Conservation (phyloP, 2,888 invertebrate species). For the Selenia dentaria region DNA sequence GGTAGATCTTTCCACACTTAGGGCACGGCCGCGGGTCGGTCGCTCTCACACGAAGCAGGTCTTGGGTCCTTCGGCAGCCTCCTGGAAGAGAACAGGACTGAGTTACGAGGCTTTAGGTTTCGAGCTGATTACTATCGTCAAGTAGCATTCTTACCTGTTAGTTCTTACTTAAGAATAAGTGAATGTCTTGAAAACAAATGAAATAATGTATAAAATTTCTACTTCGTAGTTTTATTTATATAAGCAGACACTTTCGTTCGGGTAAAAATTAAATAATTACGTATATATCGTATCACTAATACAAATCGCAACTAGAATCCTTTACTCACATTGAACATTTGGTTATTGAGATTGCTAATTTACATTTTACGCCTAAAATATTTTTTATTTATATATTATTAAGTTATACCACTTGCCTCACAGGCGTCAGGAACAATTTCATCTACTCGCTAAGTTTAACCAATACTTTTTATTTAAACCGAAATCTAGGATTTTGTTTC, state of each 20-base stretch:
- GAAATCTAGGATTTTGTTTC: slow-evolving; percentile 72
- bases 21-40: slow-evolving; percentile 97
- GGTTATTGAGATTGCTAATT: slow-evolving; percentile 80
- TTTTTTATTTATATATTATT: slow-evolving; percentile 63
- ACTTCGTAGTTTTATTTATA: slow-evolving; percentile 83
- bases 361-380: slow-evolving; percentile 69
- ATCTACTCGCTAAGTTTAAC: slow-evolving; percentile 80
- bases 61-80: slow-evolving; percentile 91
- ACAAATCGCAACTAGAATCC: slow-evolving; percentile 82
- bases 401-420: slow-evolving; percentile 81
- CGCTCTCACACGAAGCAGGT: slow-evolving; percentile 94
- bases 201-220: slow-evolving; percentile 49
- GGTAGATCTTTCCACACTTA: slow-evolving; percentile 96
- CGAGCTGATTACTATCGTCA: slow-evolving; percentile 7
- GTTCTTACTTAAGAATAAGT: slow-evolving; percentile 19
- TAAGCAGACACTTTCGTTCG: slow-evolving; percentile 81
- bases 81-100: slow-evolving; percentile 45
- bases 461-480: slow-evolving; percentile 66
- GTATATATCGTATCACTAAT: slow-evolving; percentile 84
- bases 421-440: slow-evolving; percentile 84
- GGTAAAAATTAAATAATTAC: slow-evolving; percentile 84
- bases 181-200: slow-evolving; percentile 4
- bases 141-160: slow-evolving; percentile 37
- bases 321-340: slow-evolving; percentile 83
- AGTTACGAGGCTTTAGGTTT: neutral